Base-by-base conservation (phyloP, 2,888 invertebrate genomes). In the Scotopteryx bipunctaria region DNA sequence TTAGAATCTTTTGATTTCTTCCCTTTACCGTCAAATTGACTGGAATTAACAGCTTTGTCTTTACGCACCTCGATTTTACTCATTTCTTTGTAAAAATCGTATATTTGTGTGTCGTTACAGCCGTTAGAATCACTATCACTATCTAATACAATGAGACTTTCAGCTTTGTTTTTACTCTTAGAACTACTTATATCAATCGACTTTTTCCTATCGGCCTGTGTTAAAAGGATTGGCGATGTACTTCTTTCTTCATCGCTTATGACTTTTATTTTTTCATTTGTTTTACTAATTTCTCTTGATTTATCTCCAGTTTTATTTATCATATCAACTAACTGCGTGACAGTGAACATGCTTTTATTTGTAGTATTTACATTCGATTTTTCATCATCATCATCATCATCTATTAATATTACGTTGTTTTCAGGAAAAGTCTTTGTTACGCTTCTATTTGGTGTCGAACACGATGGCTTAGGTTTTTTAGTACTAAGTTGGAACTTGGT, bases 241-340 rank as follows among this genome's bases (percentile, higher is more conserved):
- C 77, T 81, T 62, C 80, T 75, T 42, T 80, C 71, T 3, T 75
- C 62, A 5, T 66, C 59, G 36, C 25, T 44, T n/a, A 44, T 45
- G 3, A 54, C 8, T 9, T 53, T 31, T 13, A 36, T 3, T 9
- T 35, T 51, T 25, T 44, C 3, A 15, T 17, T 5, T 8, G 11
- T 32, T 38, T 27, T 27, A 19, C 36, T 43, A 0, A 23, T 1
- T 32, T 47, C 47, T 9, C 51, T 42, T 1, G 71, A 66, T 21
- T 58, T 61, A 14, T 67, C 57, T 32, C 71, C 67, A 8, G 73
- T 68, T 68, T 76, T 81, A 59, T 88, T 88, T 2, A 91, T 86
- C 71, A 90, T 81, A 55, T 89, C 80, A 16, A 90, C 81, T 15
- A 88, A 69, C 69, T 91, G 90, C 6, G 91, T 89, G 44, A 90